These are phyloP conservation scores for Sussaba pulchella DNA, from an alignment of 2,888 invertebrate species.

Conservation along the genomic window DNA sequence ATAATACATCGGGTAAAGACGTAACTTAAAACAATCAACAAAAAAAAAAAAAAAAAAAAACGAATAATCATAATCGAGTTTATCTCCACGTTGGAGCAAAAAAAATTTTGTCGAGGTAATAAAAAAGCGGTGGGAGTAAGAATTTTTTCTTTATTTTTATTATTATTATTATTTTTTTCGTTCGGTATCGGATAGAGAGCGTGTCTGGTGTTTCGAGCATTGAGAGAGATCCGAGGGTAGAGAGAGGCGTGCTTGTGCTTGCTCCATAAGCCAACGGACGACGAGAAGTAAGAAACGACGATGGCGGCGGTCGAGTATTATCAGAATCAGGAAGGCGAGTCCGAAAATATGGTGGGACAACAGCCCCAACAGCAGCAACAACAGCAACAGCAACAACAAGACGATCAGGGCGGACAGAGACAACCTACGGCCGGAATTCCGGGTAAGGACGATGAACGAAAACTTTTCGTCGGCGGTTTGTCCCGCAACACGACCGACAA, in stretches of 20 bases:
- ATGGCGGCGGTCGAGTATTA: constrained; percentile 83
- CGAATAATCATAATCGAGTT: too few relatives aligned
- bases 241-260: constrained; percentile 50
- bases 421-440: constrained; percentile 83
- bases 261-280: constrained; percentile 57
- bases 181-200: constrained; percentile 8
- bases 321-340: constrained; percentile 77
- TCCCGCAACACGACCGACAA: constrained; percentile 87
- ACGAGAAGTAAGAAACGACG: constrained; percentile 68
- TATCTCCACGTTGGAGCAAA: too few relatives aligned
- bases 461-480: constrained; percentile 88
- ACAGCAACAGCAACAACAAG: constrained; percentile 65
- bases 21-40: too few relatives aligned
- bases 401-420: constrained; percentile 73
- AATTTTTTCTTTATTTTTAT: too few relatives aligned
- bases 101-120: too few relatives aligned
- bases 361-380: constrained; percentile 51
- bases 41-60: too few relatives aligned
- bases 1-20: too few relatives aligned
- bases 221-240: constrained; percentile 26
- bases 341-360: constrained; percentile 70
- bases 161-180: too few relatives aligned
- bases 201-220: too few relatives aligned
- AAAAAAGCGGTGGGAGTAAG: too few relatives aligned
- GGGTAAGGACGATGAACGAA: constrained; percentile 86